phyloP scores from a whole-genome alignment of 1,140 invertebrate species.

The Zaprionus gabonicus region DNA sequence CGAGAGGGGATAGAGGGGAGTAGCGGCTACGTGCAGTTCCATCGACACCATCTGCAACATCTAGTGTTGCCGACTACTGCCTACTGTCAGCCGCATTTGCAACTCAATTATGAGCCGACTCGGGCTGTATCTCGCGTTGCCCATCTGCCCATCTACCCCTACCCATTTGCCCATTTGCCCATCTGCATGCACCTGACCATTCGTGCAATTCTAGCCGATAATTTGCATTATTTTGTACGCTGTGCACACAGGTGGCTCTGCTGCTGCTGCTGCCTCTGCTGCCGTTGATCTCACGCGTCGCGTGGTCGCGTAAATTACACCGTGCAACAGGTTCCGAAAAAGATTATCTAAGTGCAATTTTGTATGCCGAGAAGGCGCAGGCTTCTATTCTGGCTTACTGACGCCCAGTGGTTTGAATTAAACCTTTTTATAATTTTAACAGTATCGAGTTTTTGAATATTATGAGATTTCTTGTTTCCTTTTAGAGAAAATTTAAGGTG shows the following conservation, averaged over 20 bases:
- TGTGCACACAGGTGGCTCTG: slow-evolving; percentile 62
- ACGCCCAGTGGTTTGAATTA: background rate
- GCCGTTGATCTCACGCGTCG: slow-evolving; percentile 69
- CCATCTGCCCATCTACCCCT: slow-evolving; percentile 39
- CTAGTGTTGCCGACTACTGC: background rate
- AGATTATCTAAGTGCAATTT: background rate
- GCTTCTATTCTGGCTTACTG: background rate
- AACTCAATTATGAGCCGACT: slow-evolving; percentile 74
- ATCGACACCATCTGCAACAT: slow-evolving; percentile 5
- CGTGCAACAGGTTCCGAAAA: slow-evolving; percentile 30
- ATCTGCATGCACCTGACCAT: slow-evolving; percentile 72
- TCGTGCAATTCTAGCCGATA: slow-evolving; percentile 77
- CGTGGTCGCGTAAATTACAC: slow-evolving; percentile 70
- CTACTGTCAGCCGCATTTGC: slow-evolving; percentile 52
- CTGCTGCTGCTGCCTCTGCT: slow-evolving; percentile 48
- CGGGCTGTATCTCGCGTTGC: slow-evolving; percentile 32
- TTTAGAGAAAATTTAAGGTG: no score
- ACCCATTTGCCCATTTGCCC: slow-evolving; percentile 22
- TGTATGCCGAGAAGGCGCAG: background rate
- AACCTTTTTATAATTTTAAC: background rate
- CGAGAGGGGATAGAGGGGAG: background rate
- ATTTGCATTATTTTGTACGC: slow-evolving; percentile 77
- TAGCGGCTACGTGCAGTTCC: background rate
- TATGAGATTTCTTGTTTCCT: no score
- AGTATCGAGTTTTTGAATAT: background rate